Evolutionary conservation across 2,797 vertebrate species (phyloP), one percentile per base, ranked within the genome.

Genomic region (Mormyrus proboscirostris): DNA sequence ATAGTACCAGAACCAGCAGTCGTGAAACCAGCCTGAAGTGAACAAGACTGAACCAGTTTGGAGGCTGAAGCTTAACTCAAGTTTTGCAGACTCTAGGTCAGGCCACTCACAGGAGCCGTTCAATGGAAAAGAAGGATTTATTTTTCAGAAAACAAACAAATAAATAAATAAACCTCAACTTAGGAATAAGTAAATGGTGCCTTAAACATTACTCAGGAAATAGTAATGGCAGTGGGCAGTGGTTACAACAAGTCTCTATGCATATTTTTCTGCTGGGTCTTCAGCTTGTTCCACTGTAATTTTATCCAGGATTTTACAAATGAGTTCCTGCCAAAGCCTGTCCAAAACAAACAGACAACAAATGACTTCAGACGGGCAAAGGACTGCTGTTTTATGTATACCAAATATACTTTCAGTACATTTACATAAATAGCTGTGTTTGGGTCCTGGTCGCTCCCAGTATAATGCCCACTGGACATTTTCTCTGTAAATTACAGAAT

Each of bases 251-350:
- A 79, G 73, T 79, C 73, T 44, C 19, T 44, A 44, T 79, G 38
- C 16, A 79, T n/a, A 8, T 79, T 5, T 79, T 41, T 44, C 38
- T 79, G 33, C 73, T 44, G 73, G 73, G 16, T 79, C 38, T 79
- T 79, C 73, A 79, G 53, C 25, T 38, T 55, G 7, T 41, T 14
- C 33, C 85, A 55, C 85, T 57, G 25, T 41, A 33, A 33, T 87
- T 38, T 57, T 59, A 57, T 59, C 51, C 59, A 73, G n/a, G 22
- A 3, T 65, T 84, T 90, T 83, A 95, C 2, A 95, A 93, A 89
- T 92, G 9, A 59, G 94, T 94, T 53, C 0, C 90, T n/a, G 0
- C 38, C 47, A 84, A 88, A 5, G 90, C 92, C 94, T 94, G 92
- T 88, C 86, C 92, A 83, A 82, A 88, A 83, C 44, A 92, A 41